Base-by-base conservation (phyloP, 30 jellyfish, hydroid and myxozoan genomes). In the Pelagia noctiluca region DNA sequence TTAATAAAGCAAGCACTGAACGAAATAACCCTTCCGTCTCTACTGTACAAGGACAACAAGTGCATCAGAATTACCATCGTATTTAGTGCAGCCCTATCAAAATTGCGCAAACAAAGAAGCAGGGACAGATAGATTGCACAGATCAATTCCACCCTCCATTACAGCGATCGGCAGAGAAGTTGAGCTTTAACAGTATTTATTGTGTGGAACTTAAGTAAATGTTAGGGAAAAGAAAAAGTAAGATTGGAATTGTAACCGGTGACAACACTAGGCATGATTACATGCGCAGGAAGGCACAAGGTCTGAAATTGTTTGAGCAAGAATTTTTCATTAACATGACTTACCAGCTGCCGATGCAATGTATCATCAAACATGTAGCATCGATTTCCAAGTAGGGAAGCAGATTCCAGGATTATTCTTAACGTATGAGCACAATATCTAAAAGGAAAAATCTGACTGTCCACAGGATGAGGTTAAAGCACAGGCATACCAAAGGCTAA, bases 331-430 rank as follows among this genome's bases (percentile, higher is more conserved):
- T 37, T 70, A 30, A 22, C 62, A 31, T 69, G 82, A 69, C 64
- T 69, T 69, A 37, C 82, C 82, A 26, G 82, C 82, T 22, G 82
- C 82, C 64, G 82, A 69, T 69, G 82, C 82, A n/a, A 31, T 69
- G 37, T 69, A 69, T 69, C 82, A 31, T 69, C 82, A 69, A 69
- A 31, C 64, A 36, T 69, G 82, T 33, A 69, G 82, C 64, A 37
- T 69, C 24, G 35, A 69, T 69, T 69, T 69, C 52, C 62, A 70
- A 31, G 35, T 33, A 33, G 64, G 35, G 35, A 36, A 69, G 64
- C 37, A 37, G 48, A 31, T 69, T 31, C 82, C 82, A 31, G 62
- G 33, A 23, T 5, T 31, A 32, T 36, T 22, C 64, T 33, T 7
- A 33, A 36, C 64, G 72, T 13, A 31, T 69, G 82, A 69, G 28